phyloP scores from a whole-genome alignment of 2,888 invertebrate species.

The Pandemis corylana region DNA sequence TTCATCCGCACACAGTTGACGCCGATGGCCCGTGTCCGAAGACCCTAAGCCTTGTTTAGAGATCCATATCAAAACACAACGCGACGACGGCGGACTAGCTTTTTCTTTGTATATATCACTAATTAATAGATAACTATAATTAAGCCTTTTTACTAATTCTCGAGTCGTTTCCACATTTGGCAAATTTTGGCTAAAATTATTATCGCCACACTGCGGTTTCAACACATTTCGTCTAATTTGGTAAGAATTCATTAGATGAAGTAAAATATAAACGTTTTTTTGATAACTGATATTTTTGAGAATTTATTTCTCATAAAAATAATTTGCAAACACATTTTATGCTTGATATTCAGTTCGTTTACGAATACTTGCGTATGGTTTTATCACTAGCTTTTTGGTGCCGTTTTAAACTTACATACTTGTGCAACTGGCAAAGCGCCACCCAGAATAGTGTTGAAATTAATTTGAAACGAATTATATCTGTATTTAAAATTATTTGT shows the following conservation, averaged over 20 bases:
- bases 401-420: conserved; percentile 19
- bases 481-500: background rate
- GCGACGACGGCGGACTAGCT: conserved; percentile 59
- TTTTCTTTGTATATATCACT: conserved; percentile 46
- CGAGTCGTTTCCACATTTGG: conserved; percentile 72
- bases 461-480: background rate
- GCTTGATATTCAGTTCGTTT: conserved; percentile 52
- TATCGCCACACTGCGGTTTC: conserved; percentile 53
- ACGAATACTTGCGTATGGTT: conserved; percentile 25
- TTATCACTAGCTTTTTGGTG: conserved; percentile 34
- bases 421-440: conserved; percentile 9
- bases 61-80: conserved; percentile 19
- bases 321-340: conserved; percentile 62
- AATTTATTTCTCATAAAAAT: conserved; percentile 66
- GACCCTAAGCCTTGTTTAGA: conserved; percentile 18
- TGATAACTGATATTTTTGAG: conserved; percentile 56
- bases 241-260: conserved; percentile 38
- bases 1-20: no score
- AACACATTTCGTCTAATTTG: conserved; percentile 26
- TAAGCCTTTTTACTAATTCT: conserved; percentile 62
- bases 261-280: conserved; percentile 21
- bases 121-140: conserved; percentile 59
- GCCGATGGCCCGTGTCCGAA: no score
- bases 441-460: background rate
- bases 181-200: conserved; percentile 80